phyloP scores from a whole-genome alignment of 1,140 invertebrate genomes.

The Dendroctonus valens region DNA sequence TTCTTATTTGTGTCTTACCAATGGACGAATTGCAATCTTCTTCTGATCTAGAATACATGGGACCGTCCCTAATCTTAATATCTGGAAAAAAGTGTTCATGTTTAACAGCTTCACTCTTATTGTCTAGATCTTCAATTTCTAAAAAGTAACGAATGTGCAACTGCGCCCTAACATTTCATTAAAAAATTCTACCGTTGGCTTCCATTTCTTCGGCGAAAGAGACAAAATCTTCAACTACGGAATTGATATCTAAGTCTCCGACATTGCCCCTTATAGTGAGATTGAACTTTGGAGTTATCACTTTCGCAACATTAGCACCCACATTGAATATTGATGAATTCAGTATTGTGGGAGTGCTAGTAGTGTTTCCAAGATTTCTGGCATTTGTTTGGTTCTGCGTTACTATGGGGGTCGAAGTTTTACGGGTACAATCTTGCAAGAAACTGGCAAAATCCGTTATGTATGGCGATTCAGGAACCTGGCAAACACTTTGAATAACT shows the following conservation, averaged over 20 bases:
- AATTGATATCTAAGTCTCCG: constrained; percentile 8
- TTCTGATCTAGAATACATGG: constrained; percentile 16
- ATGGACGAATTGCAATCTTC: neutral
- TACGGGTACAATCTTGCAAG: constrained; percentile 6
- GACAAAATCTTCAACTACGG: constrained; percentile 17
- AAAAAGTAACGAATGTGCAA: neutral
- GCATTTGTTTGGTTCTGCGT: neutral
- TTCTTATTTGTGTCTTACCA: too few species aligned
- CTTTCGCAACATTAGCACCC: neutral
- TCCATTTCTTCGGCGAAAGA: constrained; percentile 6
- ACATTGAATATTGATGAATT: neutral
- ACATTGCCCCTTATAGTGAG: constrained; percentile 1
- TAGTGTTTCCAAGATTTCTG: neutral
- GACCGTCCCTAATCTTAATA: constrained; percentile 28
- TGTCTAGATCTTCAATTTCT: neutral
- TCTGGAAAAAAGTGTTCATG: constrained; percentile 29
- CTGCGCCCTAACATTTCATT: neutral
- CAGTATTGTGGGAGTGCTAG: neutral
- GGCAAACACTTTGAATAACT: too few species aligned
- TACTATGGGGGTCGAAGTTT: constrained; percentile 25
- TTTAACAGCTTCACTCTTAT: constrained; percentile 6
- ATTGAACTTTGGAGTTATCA: constrained; percentile 12
- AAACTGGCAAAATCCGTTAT: constrained; percentile 6
- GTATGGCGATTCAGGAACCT: constrained; percentile 3
- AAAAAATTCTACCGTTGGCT: neutral